Conservation (phyloP, 2,888 invertebrate genomes). For the Lepidochitona cinerea region DNA sequence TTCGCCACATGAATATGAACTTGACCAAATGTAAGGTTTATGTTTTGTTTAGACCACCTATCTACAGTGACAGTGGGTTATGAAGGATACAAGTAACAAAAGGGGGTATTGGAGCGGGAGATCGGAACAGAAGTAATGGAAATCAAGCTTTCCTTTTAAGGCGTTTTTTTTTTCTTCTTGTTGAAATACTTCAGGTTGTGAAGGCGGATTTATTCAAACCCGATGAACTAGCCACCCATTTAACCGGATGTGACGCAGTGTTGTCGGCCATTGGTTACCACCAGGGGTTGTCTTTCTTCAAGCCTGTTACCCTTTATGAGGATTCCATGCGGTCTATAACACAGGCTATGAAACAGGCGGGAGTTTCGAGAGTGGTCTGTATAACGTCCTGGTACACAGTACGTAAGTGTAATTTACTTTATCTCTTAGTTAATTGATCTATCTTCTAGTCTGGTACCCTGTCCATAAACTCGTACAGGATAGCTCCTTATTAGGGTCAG, state of each 20-base stretch:
- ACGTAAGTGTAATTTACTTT: constrained; percentile 36
- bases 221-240: constrained; percentile 37
- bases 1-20: too few species aligned
- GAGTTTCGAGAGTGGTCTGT: constrained; percentile 47
- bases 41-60: too few species aligned
- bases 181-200: constrained; percentile 37
- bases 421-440: not conserved
- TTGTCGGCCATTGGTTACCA: constrained; percentile 54
- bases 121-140: too few species aligned
- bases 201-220: constrained; percentile 49
- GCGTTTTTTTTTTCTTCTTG: not conserved
- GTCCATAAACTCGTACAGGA: too few species aligned
- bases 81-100: too few species aligned
- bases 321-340: constrained; percentile 49
- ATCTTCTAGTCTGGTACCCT: too few species aligned
- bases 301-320: constrained; percentile 50
- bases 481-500: too few species aligned
- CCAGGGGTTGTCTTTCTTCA: constrained; percentile 40
- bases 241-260: constrained; percentile 52
- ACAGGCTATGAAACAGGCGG: constrained; percentile 50
- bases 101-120: too few species aligned
- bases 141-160: too few species aligned
- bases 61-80: too few species aligned
- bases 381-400: constrained; percentile 55
- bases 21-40: too few species aligned